These are phyloP conservation scores for Pristiophorus japonicus DNA, from an alignment of 2,113 vertebrate genomes.

Conservation along the genomic window DNA sequence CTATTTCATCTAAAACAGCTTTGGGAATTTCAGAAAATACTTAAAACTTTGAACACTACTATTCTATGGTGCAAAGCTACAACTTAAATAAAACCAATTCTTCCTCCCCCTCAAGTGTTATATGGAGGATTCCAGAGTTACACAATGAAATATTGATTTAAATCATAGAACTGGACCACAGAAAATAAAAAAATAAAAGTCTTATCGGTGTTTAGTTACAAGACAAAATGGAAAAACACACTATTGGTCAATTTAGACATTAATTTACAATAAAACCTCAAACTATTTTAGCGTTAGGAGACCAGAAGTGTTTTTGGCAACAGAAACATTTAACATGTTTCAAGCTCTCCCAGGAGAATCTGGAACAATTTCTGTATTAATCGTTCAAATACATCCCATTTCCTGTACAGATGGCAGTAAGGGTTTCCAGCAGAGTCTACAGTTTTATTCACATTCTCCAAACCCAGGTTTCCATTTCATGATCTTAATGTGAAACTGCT, in stretches of 20 bases:
- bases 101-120: too few relatives aligned
- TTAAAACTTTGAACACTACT: background rate
- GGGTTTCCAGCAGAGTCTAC: background rate
- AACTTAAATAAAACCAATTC: background rate
- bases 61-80: too few relatives aligned
- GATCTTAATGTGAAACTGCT: conserved; percentile 4
- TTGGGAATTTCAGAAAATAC: background rate
- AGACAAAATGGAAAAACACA: background rate
- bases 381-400: conserved; percentile 21
- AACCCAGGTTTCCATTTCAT: background rate
- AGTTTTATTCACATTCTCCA: background rate
- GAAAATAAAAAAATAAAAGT: background rate
- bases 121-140: background rate
- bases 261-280: background rate
- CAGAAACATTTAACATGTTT: background rate
- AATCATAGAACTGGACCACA: background rate
- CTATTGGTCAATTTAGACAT: background rate
- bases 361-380: conserved; percentile 13
- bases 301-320: conserved; percentile 20
- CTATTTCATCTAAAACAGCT: background rate
- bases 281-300: background rate
- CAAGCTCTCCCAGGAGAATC: conserved; percentile 10
- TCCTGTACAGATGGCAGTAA: conserved; percentile 26
- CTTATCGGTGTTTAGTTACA: background rate
- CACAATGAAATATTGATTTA: background rate